Conservation (phyloP, 2,888 invertebrate species). For the Lycocerus yunnanus region DNA sequence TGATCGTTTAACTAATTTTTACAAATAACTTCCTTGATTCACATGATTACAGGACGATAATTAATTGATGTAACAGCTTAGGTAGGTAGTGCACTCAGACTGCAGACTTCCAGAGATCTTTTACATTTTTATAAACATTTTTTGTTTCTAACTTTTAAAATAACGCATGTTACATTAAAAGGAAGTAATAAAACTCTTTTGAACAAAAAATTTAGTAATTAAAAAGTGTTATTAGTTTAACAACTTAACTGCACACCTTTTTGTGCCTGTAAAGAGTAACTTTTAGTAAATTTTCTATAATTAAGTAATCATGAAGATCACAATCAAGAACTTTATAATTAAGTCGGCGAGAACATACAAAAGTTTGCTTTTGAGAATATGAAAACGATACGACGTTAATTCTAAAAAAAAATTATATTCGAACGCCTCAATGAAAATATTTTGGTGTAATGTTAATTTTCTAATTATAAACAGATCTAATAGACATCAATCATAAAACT, state of each 20-base stretch:
- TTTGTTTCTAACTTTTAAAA: background rate
- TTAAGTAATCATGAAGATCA: background rate
- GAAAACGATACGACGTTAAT: background rate
- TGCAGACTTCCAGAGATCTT: too few relatives aligned
- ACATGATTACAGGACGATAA: background rate
- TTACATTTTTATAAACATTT: too few relatives aligned
- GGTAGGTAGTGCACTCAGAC: background rate
- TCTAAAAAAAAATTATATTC: background rate
- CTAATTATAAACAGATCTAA: background rate
- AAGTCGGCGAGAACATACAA: background rate
- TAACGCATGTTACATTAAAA: background rate
- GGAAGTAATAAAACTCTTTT: background rate
- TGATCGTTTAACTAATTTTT: background rate
- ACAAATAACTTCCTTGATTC: background rate
- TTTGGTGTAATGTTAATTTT: background rate
- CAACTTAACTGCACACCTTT: background rate
- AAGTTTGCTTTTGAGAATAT: background rate
- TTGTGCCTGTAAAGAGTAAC: background rate
- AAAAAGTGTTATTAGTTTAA: background rate
- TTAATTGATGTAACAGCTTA: background rate
- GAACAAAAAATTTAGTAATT: background rate
- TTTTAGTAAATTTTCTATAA: background rate
- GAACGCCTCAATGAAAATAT: background rate
- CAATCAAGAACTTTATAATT: background rate
- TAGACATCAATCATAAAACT: conserved; percentile 2